A percentile compares a stretch with the other conserved stretches of the same genome.
Evolutionary conservation across 2,888 invertebrate genomes (phyloP).

Genomic region (Leptothorax acervorum): DNA sequence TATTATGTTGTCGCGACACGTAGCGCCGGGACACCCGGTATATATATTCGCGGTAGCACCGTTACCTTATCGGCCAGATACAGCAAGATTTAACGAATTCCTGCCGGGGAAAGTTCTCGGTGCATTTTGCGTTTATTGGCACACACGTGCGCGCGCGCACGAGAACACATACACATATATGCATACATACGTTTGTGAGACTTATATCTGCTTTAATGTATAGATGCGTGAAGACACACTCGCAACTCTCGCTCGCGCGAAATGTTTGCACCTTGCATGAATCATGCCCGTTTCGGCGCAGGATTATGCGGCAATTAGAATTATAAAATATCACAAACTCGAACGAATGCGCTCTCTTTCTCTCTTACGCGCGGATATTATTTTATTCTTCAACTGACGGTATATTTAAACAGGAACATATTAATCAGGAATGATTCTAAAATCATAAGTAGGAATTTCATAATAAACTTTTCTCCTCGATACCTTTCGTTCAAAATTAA

Average conservation of each 20-base stretch:
- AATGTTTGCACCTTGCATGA: slow-evolving; percentile 19
- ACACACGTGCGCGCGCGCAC: slow-evolving; percentile 13
- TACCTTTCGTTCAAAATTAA: not conserved
- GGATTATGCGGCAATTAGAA: slow-evolving; percentile 32
- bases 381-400: not conserved
- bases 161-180: too few species aligned
- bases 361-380: too few species aligned
- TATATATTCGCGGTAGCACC: slow-evolving; percentile 60
- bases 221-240: slow-evolving; percentile 2
- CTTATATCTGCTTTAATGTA: slow-evolving; percentile 4
- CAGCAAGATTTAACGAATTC: slow-evolving; percentile 81
- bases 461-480: not conserved
- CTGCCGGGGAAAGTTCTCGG: slow-evolving; percentile 79
- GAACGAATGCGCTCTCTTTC: not conserved
- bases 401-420: not conserved
- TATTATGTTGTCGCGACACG: slow-evolving; percentile 6
- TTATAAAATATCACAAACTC: slow-evolving; percentile 4
- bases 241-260: slow-evolving; percentile 13
- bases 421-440: not conserved
- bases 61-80: slow-evolving; percentile 78
- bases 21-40: slow-evolving; percentile 2
- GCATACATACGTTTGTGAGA: not conserved
- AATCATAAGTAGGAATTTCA: not conserved
- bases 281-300: slow-evolving; percentile 13
- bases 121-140: slow-evolving; percentile 59